Evolutionary conservation across 2,113 vertebrate species (phyloP).

Genomic region (Onychorhynchus coronatus): DNA sequence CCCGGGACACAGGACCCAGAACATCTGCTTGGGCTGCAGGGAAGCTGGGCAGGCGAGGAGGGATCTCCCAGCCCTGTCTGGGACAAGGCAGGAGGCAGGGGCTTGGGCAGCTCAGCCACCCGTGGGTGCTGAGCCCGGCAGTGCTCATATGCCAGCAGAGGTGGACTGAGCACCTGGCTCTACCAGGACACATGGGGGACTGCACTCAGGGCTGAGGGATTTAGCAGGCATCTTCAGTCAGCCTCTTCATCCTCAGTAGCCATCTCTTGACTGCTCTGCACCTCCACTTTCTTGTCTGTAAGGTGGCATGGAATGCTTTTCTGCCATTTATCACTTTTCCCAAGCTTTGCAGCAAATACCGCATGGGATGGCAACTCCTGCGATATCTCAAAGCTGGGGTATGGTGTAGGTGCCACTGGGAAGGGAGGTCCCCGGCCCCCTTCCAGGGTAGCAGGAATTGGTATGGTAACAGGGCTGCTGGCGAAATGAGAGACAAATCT

Average conservation of each 20-base stretch:
- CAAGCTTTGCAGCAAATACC: not conserved
- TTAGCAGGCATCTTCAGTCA: not conserved
- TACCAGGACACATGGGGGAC: not conserved
- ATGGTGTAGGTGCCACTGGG: fast-evolving
- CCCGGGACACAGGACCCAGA: conserved; percentile 19
- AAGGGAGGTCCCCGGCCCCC: not conserved
- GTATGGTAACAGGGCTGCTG: not conserved
- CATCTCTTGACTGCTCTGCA: not conserved
- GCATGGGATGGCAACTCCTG: not conserved
- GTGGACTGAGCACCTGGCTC: not conserved
- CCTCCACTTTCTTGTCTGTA: not conserved
- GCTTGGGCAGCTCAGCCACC: not conserved
- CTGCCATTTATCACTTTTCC: not conserved
- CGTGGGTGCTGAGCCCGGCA: not conserved
- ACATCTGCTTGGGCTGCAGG: conserved; percentile 54
- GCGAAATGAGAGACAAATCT: conserved; percentile 35
- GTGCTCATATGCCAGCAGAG: not conserved
- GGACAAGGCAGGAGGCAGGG: not conserved
- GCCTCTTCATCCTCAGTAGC: not conserved
- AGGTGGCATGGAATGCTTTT: not conserved
- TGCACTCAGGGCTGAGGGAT: fast-evolving
- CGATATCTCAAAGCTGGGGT: not conserved
- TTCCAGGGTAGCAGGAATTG: not conserved
- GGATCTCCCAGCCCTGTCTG: not conserved
- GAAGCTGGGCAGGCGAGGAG: not conserved